phyloP scores from a whole-genome alignment of 2,797 vertebrate genomes.

The Pseudomugil gertrudae region DNA sequence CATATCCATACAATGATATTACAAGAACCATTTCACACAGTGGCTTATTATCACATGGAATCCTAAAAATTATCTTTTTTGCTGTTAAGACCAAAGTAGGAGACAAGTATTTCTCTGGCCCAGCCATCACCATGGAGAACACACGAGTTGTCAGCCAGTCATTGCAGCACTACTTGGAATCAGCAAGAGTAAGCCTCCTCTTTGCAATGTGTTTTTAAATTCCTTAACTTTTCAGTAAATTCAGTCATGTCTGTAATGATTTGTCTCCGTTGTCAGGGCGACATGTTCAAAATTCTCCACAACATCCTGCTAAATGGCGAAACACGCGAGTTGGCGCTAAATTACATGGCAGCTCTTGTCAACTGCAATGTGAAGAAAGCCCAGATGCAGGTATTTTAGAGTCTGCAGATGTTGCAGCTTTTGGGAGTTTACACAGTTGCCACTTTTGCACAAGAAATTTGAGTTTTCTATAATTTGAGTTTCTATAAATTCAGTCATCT shows the following conservation, averaged over 20 bases:
- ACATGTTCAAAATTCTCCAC: conserved; percentile 96
- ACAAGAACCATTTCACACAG: neutral
- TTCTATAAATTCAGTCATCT: neutral
- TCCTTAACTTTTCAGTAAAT: neutral
- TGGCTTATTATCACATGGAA: neutral
- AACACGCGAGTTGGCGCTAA: conserved; percentile 93
- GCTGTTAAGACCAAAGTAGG: conserved; percentile 90
- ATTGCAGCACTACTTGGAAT: conserved; percentile 96
- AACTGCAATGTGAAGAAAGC: conserved; percentile 98
- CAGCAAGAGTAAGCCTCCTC: conserved; percentile 86
- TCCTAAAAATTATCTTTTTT: neutral
- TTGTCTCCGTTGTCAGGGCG: conserved; percentile 82
- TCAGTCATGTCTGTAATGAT: conserved; percentile 10
- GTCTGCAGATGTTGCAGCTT: neutral
- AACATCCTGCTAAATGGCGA: conserved; percentile 95
- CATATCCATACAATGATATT: neutral
- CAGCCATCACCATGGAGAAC: conserved; percentile 97
- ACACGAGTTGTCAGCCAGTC: conserved; percentile 97
- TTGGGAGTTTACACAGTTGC: neutral
- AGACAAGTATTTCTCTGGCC: conserved; percentile 99
- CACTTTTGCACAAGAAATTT: neutral
- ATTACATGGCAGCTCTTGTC: conserved; percentile 95
- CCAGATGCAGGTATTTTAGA: conserved; percentile 91
- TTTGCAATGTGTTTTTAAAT: neutral
- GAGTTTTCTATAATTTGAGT: neutral